Base-by-base conservation (phyloP, 2,797 vertebrate species). In the Chelonia mydas region DNA sequence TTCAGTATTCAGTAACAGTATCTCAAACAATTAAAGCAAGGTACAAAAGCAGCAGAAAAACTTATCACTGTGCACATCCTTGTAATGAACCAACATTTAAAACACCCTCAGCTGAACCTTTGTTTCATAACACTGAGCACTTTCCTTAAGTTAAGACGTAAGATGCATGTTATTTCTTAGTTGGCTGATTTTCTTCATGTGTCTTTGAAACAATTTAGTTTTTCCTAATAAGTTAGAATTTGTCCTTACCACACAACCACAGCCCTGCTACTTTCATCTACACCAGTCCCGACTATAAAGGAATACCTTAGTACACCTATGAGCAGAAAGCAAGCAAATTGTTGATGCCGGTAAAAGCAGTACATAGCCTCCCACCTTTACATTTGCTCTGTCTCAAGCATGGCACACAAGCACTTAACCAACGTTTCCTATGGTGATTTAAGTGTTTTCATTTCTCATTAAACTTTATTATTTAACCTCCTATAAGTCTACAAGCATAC, bases 1-100 rank as follows among this genome's bases (percentile, higher is more conserved):
- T n/a, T n/a, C 33, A 10, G 17, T 21, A 68, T 68, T 37, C 61
- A 37, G 16, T 37, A 95, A 78, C 45, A 94, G 50, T 94, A 95
- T 96, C 87, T 76, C 93, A 86, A 16, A 83, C 45, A 37, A n/a
- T 33, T 33, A 59, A 11, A 81, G 33, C 68, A 37, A 61, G 59
- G 51, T 31, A 88, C 81, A 57, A 57, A 57, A 28, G 27, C 55
- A 57, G 55, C 27, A 96, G 55, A 5, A 86, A 53, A 31, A 59
- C 57, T 49, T 45, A 59, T n/a, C 86, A 41, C 87, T 0, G 27
- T 0, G 37, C 41, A 11, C n/a, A 3, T 5, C 61, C 16, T 65
- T 9, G 8, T 37, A 68, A 68, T 10, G 33, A 68, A n/a, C 61
- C 7, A 33, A 61, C 59, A 61, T 59, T 68, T 68, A 68, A 4